Percentiles rank a stretch among this genome's conserved stretches.
Evolutionary conservation across 2,113 vertebrate species (phyloP).

Genomic region (Terrapene triunguis): DNA sequence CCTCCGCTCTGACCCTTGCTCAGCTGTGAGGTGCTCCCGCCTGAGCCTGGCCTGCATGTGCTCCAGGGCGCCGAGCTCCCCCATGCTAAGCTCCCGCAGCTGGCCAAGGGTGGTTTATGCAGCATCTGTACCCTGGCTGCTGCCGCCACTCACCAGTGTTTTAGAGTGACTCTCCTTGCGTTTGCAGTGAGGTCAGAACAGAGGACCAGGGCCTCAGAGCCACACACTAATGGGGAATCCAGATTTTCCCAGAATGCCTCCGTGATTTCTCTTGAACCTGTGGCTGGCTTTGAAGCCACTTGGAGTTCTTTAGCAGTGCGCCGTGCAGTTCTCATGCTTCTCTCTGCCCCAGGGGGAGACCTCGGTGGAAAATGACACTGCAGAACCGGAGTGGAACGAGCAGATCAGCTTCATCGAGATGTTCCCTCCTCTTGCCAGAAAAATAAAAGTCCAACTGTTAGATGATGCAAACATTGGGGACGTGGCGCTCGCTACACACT

Average conservation of each 20-base stretch:
- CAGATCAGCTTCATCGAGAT: conserved; percentile 95
- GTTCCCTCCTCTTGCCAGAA: conserved; percentile 90
- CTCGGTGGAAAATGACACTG: conserved; percentile 83
- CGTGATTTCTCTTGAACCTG: background rate
- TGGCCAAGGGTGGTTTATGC: background rate
- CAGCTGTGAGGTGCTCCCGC: background rate
- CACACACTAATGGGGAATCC: no score
- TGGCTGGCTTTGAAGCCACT: no score
- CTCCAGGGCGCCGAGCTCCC: no score
- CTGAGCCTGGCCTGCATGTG: background rate
- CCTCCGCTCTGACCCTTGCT: background rate
- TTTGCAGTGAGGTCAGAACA: background rate
- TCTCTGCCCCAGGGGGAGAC: conserved; percentile 88
- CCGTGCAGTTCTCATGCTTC: background rate
- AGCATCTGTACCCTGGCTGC: background rate
- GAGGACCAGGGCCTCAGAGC: background rate
- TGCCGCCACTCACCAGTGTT: background rate
- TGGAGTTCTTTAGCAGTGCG: background rate
- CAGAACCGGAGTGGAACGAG: conserved; percentile 90
- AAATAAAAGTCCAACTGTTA: conserved; percentile 90
- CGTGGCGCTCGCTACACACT: conserved; percentile 89
- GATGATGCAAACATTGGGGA: conserved; percentile 90
- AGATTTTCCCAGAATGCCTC: background rate
- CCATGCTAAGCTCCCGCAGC: no score
- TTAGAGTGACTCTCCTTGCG: background rate